phyloP scores from a whole-genome alignment of 2,113 vertebrate species.

The Naja naja region DNA sequence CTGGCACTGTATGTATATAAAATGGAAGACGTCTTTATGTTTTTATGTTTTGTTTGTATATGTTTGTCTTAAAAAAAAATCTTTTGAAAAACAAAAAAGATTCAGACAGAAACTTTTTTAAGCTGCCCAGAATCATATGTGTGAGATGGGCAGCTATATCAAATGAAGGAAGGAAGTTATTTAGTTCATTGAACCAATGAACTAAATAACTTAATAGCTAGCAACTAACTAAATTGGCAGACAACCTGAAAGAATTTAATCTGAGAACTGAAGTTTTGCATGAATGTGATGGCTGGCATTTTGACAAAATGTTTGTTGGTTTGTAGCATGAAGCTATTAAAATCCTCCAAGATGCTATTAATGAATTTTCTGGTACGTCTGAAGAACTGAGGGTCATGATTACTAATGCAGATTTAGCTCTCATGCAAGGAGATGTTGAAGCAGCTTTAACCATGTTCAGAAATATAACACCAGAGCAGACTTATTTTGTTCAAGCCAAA shows the following conservation, averaged over 20 bases:
- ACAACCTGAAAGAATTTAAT: background rate
- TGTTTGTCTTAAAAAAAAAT: too few species aligned
- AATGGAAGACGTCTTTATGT: too few species aligned
- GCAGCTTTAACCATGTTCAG: conserved; percentile 88
- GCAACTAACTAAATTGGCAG: background rate
- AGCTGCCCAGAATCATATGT: background rate
- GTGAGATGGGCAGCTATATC: background rate
- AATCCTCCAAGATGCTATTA: conserved; percentile 95
- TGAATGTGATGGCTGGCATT: background rate
- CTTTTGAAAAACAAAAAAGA: too few species aligned
- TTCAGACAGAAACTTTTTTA: background rate
- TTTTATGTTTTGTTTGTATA: too few species aligned
- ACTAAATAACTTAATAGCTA: background rate
- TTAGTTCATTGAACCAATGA: background rate
- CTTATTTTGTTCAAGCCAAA: conserved; percentile 93
- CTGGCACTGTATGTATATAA: too few species aligned
- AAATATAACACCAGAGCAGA: conserved; percentile 86
- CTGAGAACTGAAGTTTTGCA: background rate
- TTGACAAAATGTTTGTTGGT: conserved; percentile 6
- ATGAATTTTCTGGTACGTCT: conserved; percentile 90
- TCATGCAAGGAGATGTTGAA: conserved; percentile 86
- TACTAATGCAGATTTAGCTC: conserved; percentile 87
- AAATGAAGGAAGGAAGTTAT: background rate
- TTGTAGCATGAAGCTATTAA: conserved; percentile 93
- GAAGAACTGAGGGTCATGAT: conserved; percentile 91